Percentiles rank a stretch among this genome's conserved stretches.
Conservation (phyloP, 2,888 invertebrate genomes). For the Scaptomyza reducta region DNA sequence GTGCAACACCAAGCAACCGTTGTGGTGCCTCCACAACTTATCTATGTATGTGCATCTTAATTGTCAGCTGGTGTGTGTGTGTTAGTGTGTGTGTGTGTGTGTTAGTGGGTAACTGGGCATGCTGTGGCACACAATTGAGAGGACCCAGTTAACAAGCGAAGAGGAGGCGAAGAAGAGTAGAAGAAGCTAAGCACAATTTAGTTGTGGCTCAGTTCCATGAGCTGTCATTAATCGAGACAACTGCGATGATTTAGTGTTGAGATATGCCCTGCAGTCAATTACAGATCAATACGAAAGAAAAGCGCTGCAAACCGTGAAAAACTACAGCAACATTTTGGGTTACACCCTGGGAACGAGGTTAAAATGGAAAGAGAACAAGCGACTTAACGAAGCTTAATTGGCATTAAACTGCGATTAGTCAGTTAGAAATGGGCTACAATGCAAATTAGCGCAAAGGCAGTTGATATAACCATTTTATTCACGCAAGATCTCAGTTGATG, state of each 20-base stretch:
- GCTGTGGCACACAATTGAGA: conserved; percentile 56
- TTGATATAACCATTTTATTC: neutral
- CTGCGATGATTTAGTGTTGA: conserved; percentile 70
- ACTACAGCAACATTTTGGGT: conserved; percentile 28
- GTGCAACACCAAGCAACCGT: conserved; percentile 33
- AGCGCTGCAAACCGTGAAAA: conserved; percentile 11
- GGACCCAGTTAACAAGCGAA: conserved; percentile 40
- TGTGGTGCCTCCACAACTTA: conserved; percentile 30
- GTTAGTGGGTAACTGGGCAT: conserved; percentile 76
- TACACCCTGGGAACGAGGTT: conserved; percentile 69
- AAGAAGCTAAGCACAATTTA: conserved; percentile 61
- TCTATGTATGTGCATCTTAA: conserved; percentile 80
- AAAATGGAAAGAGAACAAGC: conserved; percentile 29
- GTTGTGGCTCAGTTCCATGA: conserved; percentile 79
- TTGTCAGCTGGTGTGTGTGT: conserved; percentile 75
- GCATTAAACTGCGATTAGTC: neutral
- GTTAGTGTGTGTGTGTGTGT: conserved; percentile 74
- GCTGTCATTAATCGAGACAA: conserved; percentile 76
- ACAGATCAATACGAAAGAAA: conserved; percentile 64
- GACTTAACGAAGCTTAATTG: neutral
- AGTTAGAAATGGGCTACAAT: neutral
- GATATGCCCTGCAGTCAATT: conserved; percentile 75
- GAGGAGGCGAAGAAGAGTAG: conserved; percentile 1
- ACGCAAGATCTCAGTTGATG: neutral
- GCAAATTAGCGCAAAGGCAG: neutral